These are phyloP conservation scores for human (Homo sapiens) DNA, from an alignment of 2,113 vertebrate species.

Conservation along the genomic window GRCh38 chr4:34744501-34745000, in stretches of 20 bases:
- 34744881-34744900: background rate
- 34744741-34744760: background rate
- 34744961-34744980: background rate
- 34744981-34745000: background rate
- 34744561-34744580: background rate
- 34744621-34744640: background rate
- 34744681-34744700: background rate
- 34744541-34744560: background rate
- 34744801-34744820: background rate
- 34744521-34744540: rapidly evolving
- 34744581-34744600: background rate
- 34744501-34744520: background rate
- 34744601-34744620: background rate
- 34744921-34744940: background rate
- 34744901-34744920: background rate
- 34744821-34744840: background rate
- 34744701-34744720: background rate
- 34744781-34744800: background rate
- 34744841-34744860: background rate
- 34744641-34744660: background rate
- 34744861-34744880: background rate
- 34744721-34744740: background rate
- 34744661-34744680: background rate
- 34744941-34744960: background rate
- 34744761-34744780: background rate